phyloP scores from a whole-genome alignment of 2,113 vertebrate species.

The Murina feae region DNA sequence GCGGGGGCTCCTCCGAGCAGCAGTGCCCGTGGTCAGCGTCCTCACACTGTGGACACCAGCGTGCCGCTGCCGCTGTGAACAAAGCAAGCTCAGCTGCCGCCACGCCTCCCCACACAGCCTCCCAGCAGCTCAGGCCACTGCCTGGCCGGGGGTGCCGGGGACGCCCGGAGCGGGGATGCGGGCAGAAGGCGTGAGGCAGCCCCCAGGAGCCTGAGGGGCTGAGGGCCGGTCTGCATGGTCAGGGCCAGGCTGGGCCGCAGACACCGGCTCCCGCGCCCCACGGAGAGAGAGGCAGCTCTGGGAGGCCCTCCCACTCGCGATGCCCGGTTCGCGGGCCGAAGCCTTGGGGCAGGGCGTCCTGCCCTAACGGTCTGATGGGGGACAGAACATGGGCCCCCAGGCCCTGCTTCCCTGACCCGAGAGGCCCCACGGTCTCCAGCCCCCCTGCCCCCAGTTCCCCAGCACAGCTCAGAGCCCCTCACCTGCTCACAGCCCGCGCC shows the following conservation, averaged over 20 bases:
- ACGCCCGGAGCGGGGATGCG: not conserved
- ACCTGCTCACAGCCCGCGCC: slow-evolving; percentile 89
- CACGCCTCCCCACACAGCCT: not conserved
- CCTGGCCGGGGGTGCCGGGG: not conserved
- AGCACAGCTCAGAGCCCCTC: slow-evolving; percentile 67
- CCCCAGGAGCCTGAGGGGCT: not conserved
- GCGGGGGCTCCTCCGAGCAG: slow-evolving; percentile 80
- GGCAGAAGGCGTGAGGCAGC: not conserved
- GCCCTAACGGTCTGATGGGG: rapidly evolving
- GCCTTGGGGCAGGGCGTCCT: not conserved
- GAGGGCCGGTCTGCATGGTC: too few species aligned
- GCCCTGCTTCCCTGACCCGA: not conserved
- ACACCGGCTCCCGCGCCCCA: not conserved
- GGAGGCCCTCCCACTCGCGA: rapidly evolving
- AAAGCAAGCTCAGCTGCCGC: slow-evolving; percentile 86
- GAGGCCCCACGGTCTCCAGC: rapidly evolving
- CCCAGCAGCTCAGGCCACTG: not conserved
- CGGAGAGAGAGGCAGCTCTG: rapidly evolving
- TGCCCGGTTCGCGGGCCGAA: rapidly evolving
- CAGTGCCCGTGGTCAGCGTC: slow-evolving; percentile 82
- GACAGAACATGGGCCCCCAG: rapidly evolving
- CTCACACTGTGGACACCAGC: slow-evolving; percentile 99
- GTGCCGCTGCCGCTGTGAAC: slow-evolving; percentile 94
- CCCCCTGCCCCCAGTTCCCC: not conserved
- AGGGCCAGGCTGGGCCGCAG: too few species aligned